A percentile compares a stretch with the other conserved stretches of the same genome.
Conservation (phyloP, 2,888 invertebrate species). For the Fragum sueziense region DNA sequence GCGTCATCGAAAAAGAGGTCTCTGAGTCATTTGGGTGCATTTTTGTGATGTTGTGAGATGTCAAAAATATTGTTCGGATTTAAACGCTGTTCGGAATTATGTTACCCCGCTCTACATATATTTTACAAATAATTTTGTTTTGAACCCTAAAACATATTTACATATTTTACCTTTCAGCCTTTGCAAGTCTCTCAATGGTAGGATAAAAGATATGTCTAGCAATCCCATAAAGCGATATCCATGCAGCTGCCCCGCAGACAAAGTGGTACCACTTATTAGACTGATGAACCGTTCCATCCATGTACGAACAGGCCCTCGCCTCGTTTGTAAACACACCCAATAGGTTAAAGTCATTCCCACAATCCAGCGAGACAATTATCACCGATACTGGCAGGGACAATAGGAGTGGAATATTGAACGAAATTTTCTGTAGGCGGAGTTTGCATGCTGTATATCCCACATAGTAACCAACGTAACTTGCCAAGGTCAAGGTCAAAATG, state of each 20-base stretch:
- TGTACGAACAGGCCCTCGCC: constrained; percentile 19
- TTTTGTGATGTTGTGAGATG: too few relatives aligned
- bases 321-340: constrained; percentile 45
- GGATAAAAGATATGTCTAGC: constrained; percentile 78
- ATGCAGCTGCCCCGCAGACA: constrained; percentile 62
- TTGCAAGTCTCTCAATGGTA: constrained; percentile 74
- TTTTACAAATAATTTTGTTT: too few relatives aligned
- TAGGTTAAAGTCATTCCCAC: constrained; percentile 13
- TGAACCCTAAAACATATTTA: too few relatives aligned
- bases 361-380: constrained; percentile 46
- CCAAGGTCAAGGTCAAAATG: constrained; percentile 55
- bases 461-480: constrained; percentile 78
- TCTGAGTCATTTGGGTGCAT: too few relatives aligned
- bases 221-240: constrained; percentile 76
- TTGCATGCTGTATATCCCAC: constrained; percentile 84
- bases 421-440: constrained; percentile 82
- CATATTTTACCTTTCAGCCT: constrained; percentile 70
- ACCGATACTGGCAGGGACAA: constrained; percentile 80
- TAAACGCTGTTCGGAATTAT: too few relatives aligned
- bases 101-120: too few relatives aligned
- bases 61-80: too few relatives aligned
- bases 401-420: constrained; percentile 82
- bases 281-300: background rate
- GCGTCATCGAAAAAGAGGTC: too few relatives aligned
- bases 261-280: constrained; percentile 36